A percentile compares a stretch with the other conserved stretches of the same genome.
phyloP scores from a whole-genome alignment of 2,797 vertebrate genomes.

The Hoplostethus atlanticus region DNA sequence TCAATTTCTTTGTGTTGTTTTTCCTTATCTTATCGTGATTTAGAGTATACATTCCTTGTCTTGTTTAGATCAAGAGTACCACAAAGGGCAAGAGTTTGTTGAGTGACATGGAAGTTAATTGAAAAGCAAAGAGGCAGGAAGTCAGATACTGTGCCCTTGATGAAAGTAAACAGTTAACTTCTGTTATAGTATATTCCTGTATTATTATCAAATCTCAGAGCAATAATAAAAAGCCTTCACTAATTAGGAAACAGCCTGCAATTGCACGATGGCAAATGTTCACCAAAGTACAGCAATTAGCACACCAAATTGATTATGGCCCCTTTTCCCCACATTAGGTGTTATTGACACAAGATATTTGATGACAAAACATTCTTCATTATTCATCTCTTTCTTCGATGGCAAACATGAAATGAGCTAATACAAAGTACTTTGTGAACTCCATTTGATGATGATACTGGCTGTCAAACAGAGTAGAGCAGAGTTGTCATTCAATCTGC shows the following conservation, averaged over 20 bases:
- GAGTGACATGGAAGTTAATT: background rate
- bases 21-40: constrained; percentile 21
- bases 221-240: constrained; percentile 5
- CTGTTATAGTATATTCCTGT: constrained; percentile 24
- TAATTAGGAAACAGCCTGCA: constrained; percentile 31
- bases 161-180: constrained; percentile 6
- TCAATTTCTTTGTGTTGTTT: constrained; percentile 5
- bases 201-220: constrained; percentile 43
- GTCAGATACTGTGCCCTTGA: constrained; percentile 1
- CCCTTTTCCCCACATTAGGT: constrained; percentile 13
- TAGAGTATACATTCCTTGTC: background rate
- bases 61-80: constrained; percentile 11
- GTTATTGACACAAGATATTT: constrained; percentile 25
- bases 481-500: background rate
- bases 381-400: constrained; percentile 33
- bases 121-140: constrained; percentile 20
- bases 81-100: background rate
- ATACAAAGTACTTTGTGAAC: constrained; percentile 15
- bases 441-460: background rate
- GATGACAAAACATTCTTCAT: constrained; percentile 6
- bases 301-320: constrained; percentile 33
- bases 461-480: background rate
- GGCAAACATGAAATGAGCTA: constrained; percentile 6
- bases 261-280: constrained; percentile 18
- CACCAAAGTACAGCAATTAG: constrained; percentile 5